Percentiles rank a stretch among this genome's conserved stretches.
phyloP scores from a whole-genome alignment of 1,140 invertebrate species.

The Archivesica marissinica region DNA sequence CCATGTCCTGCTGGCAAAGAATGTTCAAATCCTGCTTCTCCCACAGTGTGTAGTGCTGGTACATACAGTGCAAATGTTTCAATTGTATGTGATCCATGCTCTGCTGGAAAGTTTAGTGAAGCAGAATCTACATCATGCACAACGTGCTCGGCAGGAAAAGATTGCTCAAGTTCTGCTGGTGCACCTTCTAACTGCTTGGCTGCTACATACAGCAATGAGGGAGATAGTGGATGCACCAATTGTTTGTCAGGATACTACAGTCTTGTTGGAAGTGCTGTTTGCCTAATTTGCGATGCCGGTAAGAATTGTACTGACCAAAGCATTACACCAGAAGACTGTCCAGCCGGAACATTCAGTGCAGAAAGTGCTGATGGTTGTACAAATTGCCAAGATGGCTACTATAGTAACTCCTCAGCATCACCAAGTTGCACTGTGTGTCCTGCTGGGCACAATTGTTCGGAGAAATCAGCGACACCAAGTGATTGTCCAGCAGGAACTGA shows the following conservation, averaged over 20 bases:
- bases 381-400: conserved; percentile 43
- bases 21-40: conserved; percentile 12
- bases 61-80: conserved; percentile 48
- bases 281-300: conserved; percentile 67
- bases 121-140: conserved; percentile 23
- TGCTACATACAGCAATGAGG: conserved; percentile 66
- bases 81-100: conserved; percentile 55
- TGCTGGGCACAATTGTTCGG: conserved; percentile 60
- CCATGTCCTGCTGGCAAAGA: conserved; percentile 64
- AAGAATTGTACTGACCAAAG: conserved; percentile 66
- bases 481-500: conserved; percentile 64
- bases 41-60: conserved; percentile 61
- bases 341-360: conserved; percentile 42
- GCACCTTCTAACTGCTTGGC: conserved; percentile 53
- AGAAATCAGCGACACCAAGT: background rate
- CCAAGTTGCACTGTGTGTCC: conserved; percentile 47
- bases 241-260: conserved; percentile 69
- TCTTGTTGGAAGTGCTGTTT: conserved; percentile 49
- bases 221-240: conserved; percentile 61
- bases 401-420: conserved; percentile 19
- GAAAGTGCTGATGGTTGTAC: conserved; percentile 32
- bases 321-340: conserved; percentile 31
- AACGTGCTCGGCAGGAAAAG: conserved; percentile 67
- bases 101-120: conserved; percentile 59
- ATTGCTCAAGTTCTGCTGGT: conserved; percentile 45